phyloP scores from a whole-genome alignment of 2,113 vertebrate genomes.

The Microtus montanus region DNA sequence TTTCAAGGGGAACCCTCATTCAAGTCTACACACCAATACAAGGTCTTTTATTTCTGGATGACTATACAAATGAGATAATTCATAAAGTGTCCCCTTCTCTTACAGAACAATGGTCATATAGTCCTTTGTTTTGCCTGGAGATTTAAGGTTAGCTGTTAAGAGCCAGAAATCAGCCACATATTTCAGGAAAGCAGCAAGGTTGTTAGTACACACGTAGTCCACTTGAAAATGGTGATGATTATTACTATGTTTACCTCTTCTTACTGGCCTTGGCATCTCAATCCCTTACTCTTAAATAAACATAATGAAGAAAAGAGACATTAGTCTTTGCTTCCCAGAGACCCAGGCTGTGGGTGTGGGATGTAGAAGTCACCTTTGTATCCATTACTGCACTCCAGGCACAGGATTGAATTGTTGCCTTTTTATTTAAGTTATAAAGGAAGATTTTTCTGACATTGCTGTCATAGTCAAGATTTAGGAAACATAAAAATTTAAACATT shows the following conservation, averaged over 20 bases:
- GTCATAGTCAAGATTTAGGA: background rate
- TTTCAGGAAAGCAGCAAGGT: background rate
- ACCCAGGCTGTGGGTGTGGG: background rate
- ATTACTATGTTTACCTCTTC: background rate
- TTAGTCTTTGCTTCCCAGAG: background rate
- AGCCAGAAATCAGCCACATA: background rate
- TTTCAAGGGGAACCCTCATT: background rate
- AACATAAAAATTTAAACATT: background rate
- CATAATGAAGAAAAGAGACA: background rate
- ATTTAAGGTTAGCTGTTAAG: background rate
- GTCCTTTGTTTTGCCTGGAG: background rate
- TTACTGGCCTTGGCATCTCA: background rate
- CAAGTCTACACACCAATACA: background rate
- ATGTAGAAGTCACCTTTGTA: too few species aligned
- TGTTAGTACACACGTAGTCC: background rate
- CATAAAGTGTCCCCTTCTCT: background rate
- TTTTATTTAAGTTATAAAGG: background rate
- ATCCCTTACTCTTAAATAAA: background rate
- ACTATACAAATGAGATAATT: background rate
- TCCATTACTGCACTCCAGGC: background rate
- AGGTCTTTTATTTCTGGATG: background rate
- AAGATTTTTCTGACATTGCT: background rate
- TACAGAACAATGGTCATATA: background rate
- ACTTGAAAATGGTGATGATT: background rate
- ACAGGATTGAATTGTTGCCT: background rate